A percentile compares a stretch with the other conserved stretches of the same genome.
phyloP scores from a whole-genome alignment of 2,113 vertebrate species.

The Chlamydotis undulata region DNA sequence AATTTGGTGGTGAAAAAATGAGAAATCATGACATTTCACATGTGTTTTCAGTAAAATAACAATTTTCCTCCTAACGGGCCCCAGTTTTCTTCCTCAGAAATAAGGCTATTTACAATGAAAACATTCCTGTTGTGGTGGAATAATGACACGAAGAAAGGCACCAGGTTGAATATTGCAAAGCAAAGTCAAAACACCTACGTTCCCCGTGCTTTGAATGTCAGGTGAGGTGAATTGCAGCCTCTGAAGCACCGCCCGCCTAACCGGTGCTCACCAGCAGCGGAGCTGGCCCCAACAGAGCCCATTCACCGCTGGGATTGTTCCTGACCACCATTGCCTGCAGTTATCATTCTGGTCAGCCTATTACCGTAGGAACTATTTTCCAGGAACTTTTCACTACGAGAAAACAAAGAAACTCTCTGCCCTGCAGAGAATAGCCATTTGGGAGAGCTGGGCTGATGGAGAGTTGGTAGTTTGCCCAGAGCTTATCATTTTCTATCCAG shows the following conservation, averaged over 20 bases:
- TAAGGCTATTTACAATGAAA: slow-evolving; percentile 65
- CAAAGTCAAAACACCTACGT: not conserved
- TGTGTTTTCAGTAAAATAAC: slow-evolving; percentile 67
- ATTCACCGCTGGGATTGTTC: not conserved
- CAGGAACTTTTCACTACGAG: not conserved
- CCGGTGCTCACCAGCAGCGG: accelerated
- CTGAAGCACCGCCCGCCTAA: not conserved
- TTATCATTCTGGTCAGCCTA: not conserved
- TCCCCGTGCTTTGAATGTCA: not conserved
- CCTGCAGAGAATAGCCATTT: slow-evolving; percentile 12
- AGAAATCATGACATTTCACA: slow-evolving; percentile 70
- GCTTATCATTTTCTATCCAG: slow-evolving; percentile 39
- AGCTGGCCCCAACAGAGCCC: not conserved
- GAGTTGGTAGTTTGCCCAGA: slow-evolving; percentile 59
- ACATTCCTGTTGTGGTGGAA: slow-evolving; percentile 56
- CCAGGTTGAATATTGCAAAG: not conserved
- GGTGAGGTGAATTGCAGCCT: not conserved
- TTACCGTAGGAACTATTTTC: not conserved
- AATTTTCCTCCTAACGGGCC: slow-evolving; percentile 61
- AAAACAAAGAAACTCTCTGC: slow-evolving; percentile 43
- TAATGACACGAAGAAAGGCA: slow-evolving; percentile 46
- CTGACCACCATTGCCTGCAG: not conserved
- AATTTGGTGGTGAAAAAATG: slow-evolving; percentile 63
- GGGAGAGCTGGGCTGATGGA: slow-evolving; percentile 16
- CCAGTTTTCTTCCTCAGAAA: slow-evolving; percentile 40